Evolutionary conservation across 2,113 vertebrate species (phyloP), one percentile per base, ranked within the genome.

Genomic region (Origma solitaria): DNA sequence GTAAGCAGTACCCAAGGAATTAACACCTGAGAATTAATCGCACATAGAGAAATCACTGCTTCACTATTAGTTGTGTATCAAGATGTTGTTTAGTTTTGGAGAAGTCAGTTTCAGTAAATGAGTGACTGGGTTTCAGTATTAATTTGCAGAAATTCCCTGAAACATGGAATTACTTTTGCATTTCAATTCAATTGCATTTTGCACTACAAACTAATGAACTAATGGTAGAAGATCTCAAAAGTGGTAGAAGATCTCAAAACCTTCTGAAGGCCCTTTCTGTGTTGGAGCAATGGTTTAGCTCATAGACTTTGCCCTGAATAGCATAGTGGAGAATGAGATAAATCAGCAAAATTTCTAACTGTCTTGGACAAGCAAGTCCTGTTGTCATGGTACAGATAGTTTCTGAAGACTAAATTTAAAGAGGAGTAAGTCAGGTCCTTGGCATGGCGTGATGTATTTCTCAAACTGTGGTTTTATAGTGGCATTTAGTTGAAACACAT

Each of bases 381-480:
- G 23, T 49, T 94, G 60, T 80, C 54, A n/a, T 47, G 37, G 71
- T 65, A 83, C 81, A 92, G 78, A 86, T 82, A 49, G 15, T 58
- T 80, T 51, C 44, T 81, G 50, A 64, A 62, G 65, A 57, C 58
- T 92, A n/a, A 60, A 83, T 80, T 95, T 92, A 91, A 90, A 82
- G 58, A 86, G 76, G 40, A 93, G 27, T 51, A 81, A 66, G 72
- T 24, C 78, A 53, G 47, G 58, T 68, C 88, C 85, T 88, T 92
- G 58, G 79, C 80, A 80, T 70, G 30, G n/a, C 40, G 75, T 49
- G 14, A 38, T 65, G 35, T 44, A 16, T 81, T n/a, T 94, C 65
- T 96, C 50, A 82, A 53, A 91, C 70, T 83, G 37, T 90, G 69
- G 50, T 94, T 94, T 95, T 95, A 78, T 84, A 78, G 69, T 92